These are phyloP conservation scores for Chauna torquata DNA, from an alignment of 2,113 vertebrate genomes.

Conservation along the genomic window DNA sequence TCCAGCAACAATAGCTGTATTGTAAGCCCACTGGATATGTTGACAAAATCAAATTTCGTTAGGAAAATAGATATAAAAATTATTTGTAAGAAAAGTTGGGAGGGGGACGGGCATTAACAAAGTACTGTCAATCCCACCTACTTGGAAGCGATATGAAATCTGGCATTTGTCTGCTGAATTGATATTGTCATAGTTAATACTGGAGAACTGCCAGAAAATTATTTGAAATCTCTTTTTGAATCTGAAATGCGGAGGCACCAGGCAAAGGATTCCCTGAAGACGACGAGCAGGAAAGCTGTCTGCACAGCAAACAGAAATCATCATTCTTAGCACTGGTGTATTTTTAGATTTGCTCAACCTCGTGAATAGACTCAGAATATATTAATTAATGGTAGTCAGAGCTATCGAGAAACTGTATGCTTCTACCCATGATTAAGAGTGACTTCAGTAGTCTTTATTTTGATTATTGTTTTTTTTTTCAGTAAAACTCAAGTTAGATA, in stretches of 20 bases:
- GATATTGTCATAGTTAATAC: background rate
- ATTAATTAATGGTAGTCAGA: background rate
- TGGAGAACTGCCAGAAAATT: slow-evolving; percentile 27
- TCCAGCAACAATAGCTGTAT: slow-evolving; percentile 18
- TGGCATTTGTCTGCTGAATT: background rate
- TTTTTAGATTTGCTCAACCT: background rate
- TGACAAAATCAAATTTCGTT: slow-evolving; percentile 22
- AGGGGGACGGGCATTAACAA: background rate
- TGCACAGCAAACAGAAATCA: background rate
- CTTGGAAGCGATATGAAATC: background rate
- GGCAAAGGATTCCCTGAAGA: slow-evolving; percentile 12
- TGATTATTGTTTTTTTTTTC: background rate
- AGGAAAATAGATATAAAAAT: background rate
- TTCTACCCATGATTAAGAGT: background rate
- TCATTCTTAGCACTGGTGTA: background rate
- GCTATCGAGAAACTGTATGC: background rate
- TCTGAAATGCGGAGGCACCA: background rate
- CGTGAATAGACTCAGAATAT: background rate
- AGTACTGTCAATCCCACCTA: background rate
- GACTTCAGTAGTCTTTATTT: background rate
- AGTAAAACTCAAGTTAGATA: background rate
- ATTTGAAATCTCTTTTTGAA: slow-evolving; percentile 12
- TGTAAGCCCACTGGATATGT: background rate
- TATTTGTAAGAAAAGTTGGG: background rate
- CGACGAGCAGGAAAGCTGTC: background rate